Evolutionary conservation across 2,888 invertebrate genomes (phyloP), one percentile per base, ranked within the genome.

Genomic region (Zygothrica quintamaculata): DNA sequence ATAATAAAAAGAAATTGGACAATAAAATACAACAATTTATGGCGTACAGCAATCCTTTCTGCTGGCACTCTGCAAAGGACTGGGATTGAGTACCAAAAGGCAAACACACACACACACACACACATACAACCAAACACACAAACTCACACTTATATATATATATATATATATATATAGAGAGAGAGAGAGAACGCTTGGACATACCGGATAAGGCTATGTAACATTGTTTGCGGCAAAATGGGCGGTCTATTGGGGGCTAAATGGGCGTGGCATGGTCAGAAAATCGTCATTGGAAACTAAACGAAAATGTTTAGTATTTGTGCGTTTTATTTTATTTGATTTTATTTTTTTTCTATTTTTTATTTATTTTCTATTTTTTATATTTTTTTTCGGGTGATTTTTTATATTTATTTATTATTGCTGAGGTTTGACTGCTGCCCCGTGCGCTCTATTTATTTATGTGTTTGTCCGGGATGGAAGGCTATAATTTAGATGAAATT

Each of bases 1-100:
- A 84, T 86, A 84, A 86, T 84, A 84, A 86, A 84, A 86, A 86
- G 77, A 84, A 84, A 84, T 84, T 84, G 84, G 81, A 84, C 84
- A 86, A 86, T 84, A 84, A 84, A 84, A 86, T 84, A 86, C 84
- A 80, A 74, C 76, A 84, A 84, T 84, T 84, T 84, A 84, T 86
- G 76, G 84, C 84, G 69, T 57, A 82, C 68, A 75, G 77, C 86
- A 82, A 82, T 82, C 82, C 82, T 82, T 86, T 85, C 70, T 68
- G 74, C 72, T 84, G 75, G 77, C 77, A 77, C 74, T 85, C 72
- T 57, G 57, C 46, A 16, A 31, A 13, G 57, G 44, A 51, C 31
- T 33, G 29, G 52, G 53, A 48, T 22, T 22, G 29, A 31, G 31
- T 12, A n/a, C 31, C 31, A 31, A 31, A n/a, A 8, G 31, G 31